Percentiles rank a stretch among this genome's conserved stretches.
Evolutionary conservation across 1,140 invertebrate species (phyloP).

Genomic region (Eumeta japonica): DNA sequence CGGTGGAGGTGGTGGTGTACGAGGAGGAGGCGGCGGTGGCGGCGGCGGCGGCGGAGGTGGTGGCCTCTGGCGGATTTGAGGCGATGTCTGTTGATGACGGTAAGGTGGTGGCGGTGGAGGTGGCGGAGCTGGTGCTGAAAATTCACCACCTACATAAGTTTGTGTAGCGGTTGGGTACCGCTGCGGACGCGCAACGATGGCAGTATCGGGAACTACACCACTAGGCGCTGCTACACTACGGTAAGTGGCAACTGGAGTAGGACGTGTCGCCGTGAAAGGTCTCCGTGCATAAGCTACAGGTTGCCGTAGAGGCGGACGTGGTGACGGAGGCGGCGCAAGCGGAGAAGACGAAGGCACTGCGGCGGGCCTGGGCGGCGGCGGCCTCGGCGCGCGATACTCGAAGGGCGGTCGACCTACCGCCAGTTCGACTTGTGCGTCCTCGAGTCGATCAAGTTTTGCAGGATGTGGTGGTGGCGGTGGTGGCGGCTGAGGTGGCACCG

Average conservation of each 20-base stretch:
- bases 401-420: constrained; percentile 42
- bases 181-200: too few relatives aligned
- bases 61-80: constrained; percentile 13
- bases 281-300: too few relatives aligned
- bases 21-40: constrained; percentile 21
- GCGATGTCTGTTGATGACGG: constrained; percentile 22
- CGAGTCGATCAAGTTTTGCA: constrained; percentile 35
- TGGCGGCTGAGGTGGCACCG: too few relatives aligned
- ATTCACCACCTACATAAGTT: too few relatives aligned
- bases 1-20: constrained; percentile 25
- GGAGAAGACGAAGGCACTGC: constrained; percentile 37
- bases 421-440: constrained; percentile 46
- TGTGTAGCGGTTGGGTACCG: too few relatives aligned
- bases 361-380: constrained; percentile 31
- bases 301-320: constrained; percentile 21
- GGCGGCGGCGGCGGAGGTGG: constrained; percentile 28
- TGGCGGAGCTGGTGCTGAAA: constrained; percentile 13
- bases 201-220: too few relatives aligned
- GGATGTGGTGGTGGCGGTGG: constrained; percentile 56
- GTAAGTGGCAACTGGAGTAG: too few relatives aligned
- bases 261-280: too few relatives aligned
- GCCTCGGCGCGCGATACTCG: constrained; percentile 38
- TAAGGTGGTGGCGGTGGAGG: constrained; percentile 19
- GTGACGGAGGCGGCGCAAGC: constrained; percentile 10
- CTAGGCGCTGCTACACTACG: too few relatives aligned